A percentile compares a stretch with the other conserved stretches of the same genome.
Conservation (phyloP, 2,888 invertebrate genomes). For the Pollenia amentaria region DNA sequence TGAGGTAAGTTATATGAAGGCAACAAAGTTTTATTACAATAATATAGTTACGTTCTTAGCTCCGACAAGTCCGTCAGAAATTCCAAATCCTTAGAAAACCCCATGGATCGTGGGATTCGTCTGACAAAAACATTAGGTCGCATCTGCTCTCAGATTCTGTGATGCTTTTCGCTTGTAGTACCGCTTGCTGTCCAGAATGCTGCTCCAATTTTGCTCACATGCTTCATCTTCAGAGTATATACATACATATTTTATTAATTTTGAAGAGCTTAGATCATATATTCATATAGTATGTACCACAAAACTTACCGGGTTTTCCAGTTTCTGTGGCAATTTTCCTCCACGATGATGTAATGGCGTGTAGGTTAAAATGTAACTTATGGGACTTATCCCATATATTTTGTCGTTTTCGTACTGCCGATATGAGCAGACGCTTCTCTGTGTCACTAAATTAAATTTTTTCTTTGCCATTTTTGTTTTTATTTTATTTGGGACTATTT, state of each 20-base stretch:
- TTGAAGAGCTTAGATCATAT: background rate
- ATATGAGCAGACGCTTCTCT: too few relatives aligned
- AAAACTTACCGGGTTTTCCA: background rate
- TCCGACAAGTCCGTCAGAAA: background rate
- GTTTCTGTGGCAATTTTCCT: background rate
- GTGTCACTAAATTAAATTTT: too few relatives aligned
- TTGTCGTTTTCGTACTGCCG: too few relatives aligned
- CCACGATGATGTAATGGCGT: background rate
- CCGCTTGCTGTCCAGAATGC: background rate
- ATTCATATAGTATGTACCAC: background rate
- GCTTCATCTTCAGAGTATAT: conserved; percentile 9
- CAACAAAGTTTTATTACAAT: background rate
- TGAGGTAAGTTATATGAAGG: too few relatives aligned
- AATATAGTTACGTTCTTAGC: conserved; percentile 10
- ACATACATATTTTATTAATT: background rate
- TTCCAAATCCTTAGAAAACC: background rate
- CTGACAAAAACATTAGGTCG: background rate
- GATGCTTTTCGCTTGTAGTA: background rate
- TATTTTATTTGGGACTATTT: too few relatives aligned
- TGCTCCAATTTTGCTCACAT: conserved; percentile 11
- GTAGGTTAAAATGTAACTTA: background rate
- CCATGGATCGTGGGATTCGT: background rate
- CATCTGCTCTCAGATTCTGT: background rate
- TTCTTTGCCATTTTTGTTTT: too few relatives aligned
- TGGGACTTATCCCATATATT: too few relatives aligned